These are phyloP conservation scores for Hypselothyrea guttata DNA, from an alignment of 2,888 invertebrate genomes.

Conservation along the genomic window DNA sequence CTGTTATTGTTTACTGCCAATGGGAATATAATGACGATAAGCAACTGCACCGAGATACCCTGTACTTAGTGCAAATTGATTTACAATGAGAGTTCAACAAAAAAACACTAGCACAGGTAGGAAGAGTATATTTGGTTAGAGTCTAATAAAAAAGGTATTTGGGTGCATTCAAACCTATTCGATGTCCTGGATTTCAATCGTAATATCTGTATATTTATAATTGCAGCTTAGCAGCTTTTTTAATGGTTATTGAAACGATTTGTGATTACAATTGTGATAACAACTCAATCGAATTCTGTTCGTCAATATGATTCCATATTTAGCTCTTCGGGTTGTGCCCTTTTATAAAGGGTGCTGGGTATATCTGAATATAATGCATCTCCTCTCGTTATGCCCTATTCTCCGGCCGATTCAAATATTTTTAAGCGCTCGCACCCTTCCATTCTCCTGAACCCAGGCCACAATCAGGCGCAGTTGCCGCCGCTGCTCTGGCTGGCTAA, in stretches of 20 bases:
- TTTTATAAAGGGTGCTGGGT: constrained; percentile 13
- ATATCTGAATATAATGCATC: constrained; percentile 26
- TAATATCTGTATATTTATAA: too few relatives aligned
- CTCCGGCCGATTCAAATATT: neutral
- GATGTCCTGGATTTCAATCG: too few relatives aligned
- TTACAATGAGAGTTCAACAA: too few relatives aligned
- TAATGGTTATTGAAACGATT: too few relatives aligned
- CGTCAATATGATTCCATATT: too few relatives aligned
- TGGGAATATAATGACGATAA: constrained; percentile 14
- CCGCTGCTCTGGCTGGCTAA: neutral
- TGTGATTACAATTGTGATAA: too few relatives aligned
- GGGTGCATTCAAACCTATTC: constrained; percentile 30
- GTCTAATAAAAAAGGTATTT: neutral
- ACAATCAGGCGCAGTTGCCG: constrained; percentile 16
- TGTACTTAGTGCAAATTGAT: constrained; percentile 20
- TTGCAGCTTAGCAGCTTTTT: too few relatives aligned
- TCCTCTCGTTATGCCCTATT: constrained; percentile 28
- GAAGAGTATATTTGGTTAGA: too few relatives aligned
- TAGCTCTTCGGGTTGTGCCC: too few relatives aligned
- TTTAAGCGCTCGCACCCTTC: constrained; percentile 5
- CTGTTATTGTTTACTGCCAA: constrained; percentile 69
- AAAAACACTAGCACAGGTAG: too few relatives aligned
- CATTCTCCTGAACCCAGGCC: constrained; percentile 5
- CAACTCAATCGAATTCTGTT: too few relatives aligned
- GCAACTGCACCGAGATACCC: constrained; percentile 31